Base-by-base conservation (phyloP, 2,888 invertebrate genomes). In the Merodon equestris region DNA sequence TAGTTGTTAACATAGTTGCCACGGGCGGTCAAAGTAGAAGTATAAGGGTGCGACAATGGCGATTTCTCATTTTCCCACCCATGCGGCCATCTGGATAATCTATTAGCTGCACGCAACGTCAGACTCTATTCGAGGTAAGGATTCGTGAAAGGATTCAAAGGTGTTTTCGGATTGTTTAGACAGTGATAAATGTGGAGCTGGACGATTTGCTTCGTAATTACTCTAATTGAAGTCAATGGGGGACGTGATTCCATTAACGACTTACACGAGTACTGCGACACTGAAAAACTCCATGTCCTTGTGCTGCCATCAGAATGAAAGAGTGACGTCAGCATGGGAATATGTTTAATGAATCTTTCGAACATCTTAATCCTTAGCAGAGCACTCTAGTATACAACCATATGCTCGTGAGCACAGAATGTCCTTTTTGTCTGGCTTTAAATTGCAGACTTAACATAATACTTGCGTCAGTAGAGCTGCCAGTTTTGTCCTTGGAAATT, bases 21-120 rank as follows among this genome's bases (percentile, higher is more conserved):
- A 60, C 44, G 64, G 74, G 56, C 60, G 79, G 79, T 79, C 79
- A 74, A 27, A 2, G 42, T 68, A 38, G 68, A 50, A 60, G 68
- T 58, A 60, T 58, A 34, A 68, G 73, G 79, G 79, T 79, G 74
- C 74, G 79, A 74, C 79, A 74, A 58, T 60, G 64, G 70, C 67
- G 68, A 79, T 79, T 79, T 74, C 60, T 79, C 79, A 79, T 74
- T 73, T 74, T 79, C 74, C 68, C 79, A 64, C 79, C 27, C 74
- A 18, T 4, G 27, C 27, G 3, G 3, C 7, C 27, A 27, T 2
- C 7, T 4, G 27, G 68, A 54, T 74, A 79, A 79, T 68, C 79
- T 79, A 53, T 64, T 64, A 27, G 50, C 58, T 45, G 68, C 79
- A 79, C 73, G 74, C 74, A 74, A 79, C 73, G 79, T 70, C 64